phyloP scores from a whole-genome alignment of 2,113 vertebrate genomes.

The Ornithorhynchus anatinus region DNA sequence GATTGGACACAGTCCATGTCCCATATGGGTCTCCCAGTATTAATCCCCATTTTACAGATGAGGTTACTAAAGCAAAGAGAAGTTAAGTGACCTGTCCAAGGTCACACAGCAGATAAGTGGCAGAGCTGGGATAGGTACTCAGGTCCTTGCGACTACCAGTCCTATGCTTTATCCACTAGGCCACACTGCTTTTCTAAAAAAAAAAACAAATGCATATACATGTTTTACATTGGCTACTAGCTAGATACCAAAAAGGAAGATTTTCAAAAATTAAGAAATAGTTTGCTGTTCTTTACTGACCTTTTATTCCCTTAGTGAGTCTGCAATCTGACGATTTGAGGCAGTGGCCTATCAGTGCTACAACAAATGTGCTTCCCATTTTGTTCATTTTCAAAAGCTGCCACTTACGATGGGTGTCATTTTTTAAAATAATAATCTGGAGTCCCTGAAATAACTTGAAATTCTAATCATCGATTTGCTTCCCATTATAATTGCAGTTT shows the following conservation, averaged over 20 bases:
- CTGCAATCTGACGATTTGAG: constrained; percentile 10
- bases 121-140: no score
- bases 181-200: no score
- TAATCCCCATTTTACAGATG: no score
- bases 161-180: no score
- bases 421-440: constrained; percentile 19
- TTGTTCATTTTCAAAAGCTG: not conserved
- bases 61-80: no score
- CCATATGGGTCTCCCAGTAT: no score
- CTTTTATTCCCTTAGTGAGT: not conserved
- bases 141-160: no score
- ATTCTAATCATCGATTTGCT: constrained; percentile 16
- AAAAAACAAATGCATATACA: not conserved
- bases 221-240: not conserved
- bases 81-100: no score
- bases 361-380: constrained; percentile 11
- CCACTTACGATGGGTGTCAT: not conserved
- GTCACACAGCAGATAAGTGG: no score
- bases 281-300: not conserved
- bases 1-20: no score
- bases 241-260: not conserved
- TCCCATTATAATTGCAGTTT: not conserved
- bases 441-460: not conserved
- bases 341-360: not conserved
- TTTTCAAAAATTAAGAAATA: constrained; percentile 24